Evolutionary conservation across 2,797 vertebrate species (phyloP).

Genomic region (Alectoris magna): DNA sequence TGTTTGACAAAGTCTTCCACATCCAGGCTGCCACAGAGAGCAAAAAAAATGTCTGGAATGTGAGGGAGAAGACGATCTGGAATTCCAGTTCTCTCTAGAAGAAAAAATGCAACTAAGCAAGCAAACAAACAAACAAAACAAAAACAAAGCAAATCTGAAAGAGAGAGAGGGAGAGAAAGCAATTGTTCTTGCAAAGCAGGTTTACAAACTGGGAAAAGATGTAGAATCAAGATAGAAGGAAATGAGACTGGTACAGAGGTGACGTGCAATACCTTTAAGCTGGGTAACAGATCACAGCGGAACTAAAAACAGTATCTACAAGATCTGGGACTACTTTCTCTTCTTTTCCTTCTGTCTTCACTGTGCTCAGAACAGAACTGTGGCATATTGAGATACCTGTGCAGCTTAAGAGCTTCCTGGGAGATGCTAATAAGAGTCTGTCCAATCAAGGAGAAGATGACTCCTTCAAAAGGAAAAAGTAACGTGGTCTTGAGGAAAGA

Average conservation of each 20-base stretch:
- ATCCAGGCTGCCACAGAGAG: not conserved
- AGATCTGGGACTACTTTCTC: not conserved
- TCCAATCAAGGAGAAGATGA: not conserved
- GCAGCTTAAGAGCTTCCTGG: not conserved
- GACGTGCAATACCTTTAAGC: not conserved
- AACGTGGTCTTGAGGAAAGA: not conserved
- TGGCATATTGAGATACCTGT: not conserved
- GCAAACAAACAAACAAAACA: no score
- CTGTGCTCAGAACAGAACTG: not conserved
- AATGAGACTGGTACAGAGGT: not conserved
- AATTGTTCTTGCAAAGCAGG: not conserved
- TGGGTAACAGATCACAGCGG: not conserved
- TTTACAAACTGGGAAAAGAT: not conserved
- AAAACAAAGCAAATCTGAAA: no score
- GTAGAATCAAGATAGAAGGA: not conserved
- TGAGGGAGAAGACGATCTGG: not conserved
- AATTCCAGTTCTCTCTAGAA: not conserved
- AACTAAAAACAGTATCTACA: not conserved
- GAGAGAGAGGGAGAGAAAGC: not conserved
- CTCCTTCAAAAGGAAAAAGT: not conserved
- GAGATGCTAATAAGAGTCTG: not conserved
- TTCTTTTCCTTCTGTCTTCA: not conserved
- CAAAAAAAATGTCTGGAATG: not conserved
- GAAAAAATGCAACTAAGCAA: not conserved
- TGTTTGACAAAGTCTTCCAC: not conserved